phyloP scores from a whole-genome alignment of 2,113 vertebrate species.

The Vombatus ursinus region DNA sequence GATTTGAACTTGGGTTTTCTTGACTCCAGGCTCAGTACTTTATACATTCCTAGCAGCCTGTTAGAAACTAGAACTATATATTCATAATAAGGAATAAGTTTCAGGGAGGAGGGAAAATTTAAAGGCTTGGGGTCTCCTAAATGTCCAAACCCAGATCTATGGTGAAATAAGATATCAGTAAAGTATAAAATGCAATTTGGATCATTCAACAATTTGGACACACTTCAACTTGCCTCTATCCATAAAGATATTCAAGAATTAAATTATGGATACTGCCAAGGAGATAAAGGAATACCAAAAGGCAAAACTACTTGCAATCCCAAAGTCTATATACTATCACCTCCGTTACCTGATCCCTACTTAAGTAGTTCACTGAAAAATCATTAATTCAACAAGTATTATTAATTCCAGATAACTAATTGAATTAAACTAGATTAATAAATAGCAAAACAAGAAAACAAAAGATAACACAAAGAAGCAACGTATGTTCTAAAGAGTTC shows the following conservation, averaged over 20 bases:
- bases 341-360: not conserved
- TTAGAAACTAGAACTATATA: not conserved
- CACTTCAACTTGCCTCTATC: not conserved
- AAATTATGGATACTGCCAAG: not conserved
- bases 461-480: not conserved
- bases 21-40: not conserved
- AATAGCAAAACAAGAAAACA: not conserved
- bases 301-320: not conserved
- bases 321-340: not conserved
- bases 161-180: not conserved
- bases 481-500: not conserved
- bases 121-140: not conserved
- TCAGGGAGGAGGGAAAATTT: not conserved
- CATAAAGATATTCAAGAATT: not conserved
- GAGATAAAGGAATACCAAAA: not conserved
- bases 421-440: not conserved
- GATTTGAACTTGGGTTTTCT: not conserved
- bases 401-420: too few species aligned
- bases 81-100: not conserved
- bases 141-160: not conserved
- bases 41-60: not conserved
- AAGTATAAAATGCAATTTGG: not conserved
- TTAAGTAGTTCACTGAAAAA: not conserved
- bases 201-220: not conserved
- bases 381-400: not conserved